A percentile compares a stretch with the other conserved stretches of the same genome.
Evolutionary conservation across 1,140 invertebrate species (phyloP).

Genomic region (Aphelenchoides avenae): DNA sequence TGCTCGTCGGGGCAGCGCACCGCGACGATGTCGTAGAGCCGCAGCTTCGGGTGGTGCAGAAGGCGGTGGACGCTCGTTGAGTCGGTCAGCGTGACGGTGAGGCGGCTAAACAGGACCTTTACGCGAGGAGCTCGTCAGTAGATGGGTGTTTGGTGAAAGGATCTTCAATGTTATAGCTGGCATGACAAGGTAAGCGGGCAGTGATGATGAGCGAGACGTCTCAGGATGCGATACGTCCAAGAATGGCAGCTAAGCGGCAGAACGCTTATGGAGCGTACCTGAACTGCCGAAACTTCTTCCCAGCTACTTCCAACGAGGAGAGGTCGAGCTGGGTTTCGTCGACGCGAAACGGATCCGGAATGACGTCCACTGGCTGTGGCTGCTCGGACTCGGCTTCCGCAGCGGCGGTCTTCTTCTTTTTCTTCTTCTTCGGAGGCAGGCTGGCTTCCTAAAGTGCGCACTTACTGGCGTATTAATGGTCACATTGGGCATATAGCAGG

Average conservation of each 20-base stretch:
- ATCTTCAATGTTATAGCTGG: too few relatives aligned
- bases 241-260: not conserved
- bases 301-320: constrained; percentile 31
- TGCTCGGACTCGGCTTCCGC: constrained; percentile 6
- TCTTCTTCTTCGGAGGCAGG: constrained; percentile 45
- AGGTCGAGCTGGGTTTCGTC: constrained; percentile 45
- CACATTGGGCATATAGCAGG: too few relatives aligned
- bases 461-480: too few relatives aligned
- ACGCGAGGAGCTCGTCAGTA: too few relatives aligned
- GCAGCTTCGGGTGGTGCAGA: constrained; percentile 42
- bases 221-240: too few relatives aligned
- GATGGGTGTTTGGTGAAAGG: too few relatives aligned
- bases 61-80: constrained; percentile 40
- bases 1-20: constrained; percentile 47
- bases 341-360: constrained; percentile 53
- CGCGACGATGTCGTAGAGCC: constrained; percentile 54
- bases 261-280: constrained; percentile 40
- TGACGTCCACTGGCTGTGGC: constrained; percentile 18
- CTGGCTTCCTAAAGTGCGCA: constrained; percentile 15
- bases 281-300: constrained; percentile 53
- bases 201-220: too few relatives aligned
- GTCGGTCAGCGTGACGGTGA: constrained; percentile 51
- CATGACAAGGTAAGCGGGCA: too few relatives aligned
- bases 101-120: constrained; percentile 51
- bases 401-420: constrained; percentile 25